phyloP scores from a whole-genome alignment of 2,888 invertebrate genomes.

The Flexamia atlantica region DNA sequence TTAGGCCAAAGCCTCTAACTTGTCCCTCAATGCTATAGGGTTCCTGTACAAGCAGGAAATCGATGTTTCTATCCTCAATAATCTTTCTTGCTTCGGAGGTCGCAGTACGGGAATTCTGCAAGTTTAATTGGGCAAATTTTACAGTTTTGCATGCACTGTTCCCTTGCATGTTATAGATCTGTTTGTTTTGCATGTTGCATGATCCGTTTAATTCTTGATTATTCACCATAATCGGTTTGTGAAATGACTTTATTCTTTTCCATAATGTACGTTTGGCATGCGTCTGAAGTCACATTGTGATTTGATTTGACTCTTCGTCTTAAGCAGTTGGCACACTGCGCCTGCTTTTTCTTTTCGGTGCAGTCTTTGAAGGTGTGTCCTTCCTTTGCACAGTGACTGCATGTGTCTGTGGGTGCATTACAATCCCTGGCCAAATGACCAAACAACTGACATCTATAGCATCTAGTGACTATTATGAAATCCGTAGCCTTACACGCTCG shows the following conservation, averaged over 20 bases:
- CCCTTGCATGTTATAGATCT: too few species aligned
- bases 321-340: slow-evolving; percentile 12
- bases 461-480: slow-evolving; percentile 62
- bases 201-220: too few species aligned
- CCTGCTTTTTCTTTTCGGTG: background rate
- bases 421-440: slow-evolving; percentile 65
- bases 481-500: slow-evolving; percentile 63
- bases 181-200: too few species aligned
- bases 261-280: background rate
- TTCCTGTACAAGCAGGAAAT: too few species aligned
- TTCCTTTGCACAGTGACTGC: slow-evolving; percentile 63
- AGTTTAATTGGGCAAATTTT: too few species aligned
- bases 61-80: too few species aligned
- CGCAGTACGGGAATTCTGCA: too few species aligned
- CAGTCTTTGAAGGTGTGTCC: background rate
- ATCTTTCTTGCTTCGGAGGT: too few species aligned
- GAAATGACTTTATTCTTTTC: background rate
- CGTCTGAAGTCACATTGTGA: background rate
- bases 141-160: too few species aligned
- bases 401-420: slow-evolving; percentile 25
- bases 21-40: too few species aligned
- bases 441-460: slow-evolving; percentile 67
- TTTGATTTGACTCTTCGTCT: background rate
- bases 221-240: too few species aligned
- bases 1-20: too few species aligned